These are phyloP conservation scores for Paradisaea rubra DNA, from an alignment of 2,113 vertebrate genomes.

Conservation along the genomic window DNA sequence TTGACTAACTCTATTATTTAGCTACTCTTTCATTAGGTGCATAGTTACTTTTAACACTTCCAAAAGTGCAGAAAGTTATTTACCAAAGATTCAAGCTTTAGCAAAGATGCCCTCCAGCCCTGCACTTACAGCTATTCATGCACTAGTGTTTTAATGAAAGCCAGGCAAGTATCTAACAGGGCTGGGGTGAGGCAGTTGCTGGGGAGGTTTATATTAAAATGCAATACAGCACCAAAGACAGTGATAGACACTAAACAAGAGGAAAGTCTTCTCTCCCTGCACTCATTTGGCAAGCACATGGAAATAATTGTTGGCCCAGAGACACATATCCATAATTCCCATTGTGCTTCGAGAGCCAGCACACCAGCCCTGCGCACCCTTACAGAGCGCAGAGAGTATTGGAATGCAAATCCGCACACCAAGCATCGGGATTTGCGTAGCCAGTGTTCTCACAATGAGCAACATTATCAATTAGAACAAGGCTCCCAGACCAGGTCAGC, in stretches of 20 bases:
- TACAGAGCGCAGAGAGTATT: background rate
- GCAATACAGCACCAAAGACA: conserved; percentile 27
- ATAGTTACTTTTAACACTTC: background rate
- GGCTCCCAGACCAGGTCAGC: background rate
- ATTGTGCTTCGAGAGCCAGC: background rate
- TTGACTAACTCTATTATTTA: background rate
- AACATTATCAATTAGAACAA: background rate
- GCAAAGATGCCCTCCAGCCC: background rate
- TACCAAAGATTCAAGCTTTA: background rate
- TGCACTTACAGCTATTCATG: background rate
- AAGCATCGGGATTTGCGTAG: background rate
- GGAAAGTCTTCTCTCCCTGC: background rate
- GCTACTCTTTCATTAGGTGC: background rate
- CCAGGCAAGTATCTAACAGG: background rate
- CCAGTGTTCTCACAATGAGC: background rate
- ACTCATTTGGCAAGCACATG: conserved; percentile 29
- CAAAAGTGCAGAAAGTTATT: background rate
- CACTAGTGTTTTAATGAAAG: conserved; percentile 20
- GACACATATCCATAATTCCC: conserved; percentile 10
- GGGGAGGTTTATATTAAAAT: conserved; percentile 13
- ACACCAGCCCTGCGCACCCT: background rate
- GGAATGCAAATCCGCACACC: conserved; percentile 29
- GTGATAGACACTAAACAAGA: conserved; percentile 18
- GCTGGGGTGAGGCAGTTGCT: background rate
- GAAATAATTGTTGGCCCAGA: conserved; percentile 42